phyloP scores from a whole-genome alignment of 2,888 invertebrate species.

The Caenorhabditis virilis region DNA sequence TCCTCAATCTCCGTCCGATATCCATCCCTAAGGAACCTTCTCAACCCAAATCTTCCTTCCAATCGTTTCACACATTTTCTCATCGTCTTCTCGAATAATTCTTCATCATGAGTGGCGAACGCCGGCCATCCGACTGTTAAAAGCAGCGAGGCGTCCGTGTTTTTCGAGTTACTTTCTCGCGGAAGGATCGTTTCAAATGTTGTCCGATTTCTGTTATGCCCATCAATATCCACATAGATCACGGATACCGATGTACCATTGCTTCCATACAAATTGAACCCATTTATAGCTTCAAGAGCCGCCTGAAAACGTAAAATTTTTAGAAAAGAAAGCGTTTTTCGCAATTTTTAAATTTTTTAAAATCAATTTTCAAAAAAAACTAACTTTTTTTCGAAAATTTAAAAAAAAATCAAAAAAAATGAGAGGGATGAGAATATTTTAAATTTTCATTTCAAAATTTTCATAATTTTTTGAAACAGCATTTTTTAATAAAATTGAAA shows the following conservation, averaged over 20 bases:
- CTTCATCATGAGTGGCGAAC: slow-evolving; percentile 94
- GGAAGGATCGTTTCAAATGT: slow-evolving; percentile 97
- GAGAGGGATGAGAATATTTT: too few relatives aligned
- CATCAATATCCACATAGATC: slow-evolving; percentile 98
- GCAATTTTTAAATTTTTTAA: too few relatives aligned
- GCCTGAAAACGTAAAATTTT: too few relatives aligned
- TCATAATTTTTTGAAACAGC: too few relatives aligned
- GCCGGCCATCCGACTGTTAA: slow-evolving; percentile 95
- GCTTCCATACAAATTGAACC: slow-evolving; percentile 95
- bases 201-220: slow-evolving; percentile 96
- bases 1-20: slow-evolving; percentile 88
- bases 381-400: too few relatives aligned
- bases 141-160: slow-evolving; percentile 88
- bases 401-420: too few relatives aligned
- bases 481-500: too few relatives aligned
- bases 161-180: slow-evolving; percentile 97
- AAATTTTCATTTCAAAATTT: too few relatives aligned
- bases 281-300: slow-evolving; percentile 96
- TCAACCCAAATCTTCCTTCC: slow-evolving; percentile 88
- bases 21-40: slow-evolving; percentile 91
- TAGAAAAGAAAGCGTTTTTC: too few relatives aligned
- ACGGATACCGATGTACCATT: slow-evolving; percentile 94
- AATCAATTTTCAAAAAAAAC: too few relatives aligned
- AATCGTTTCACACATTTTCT: slow-evolving; percentile 75
- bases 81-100: slow-evolving; percentile 84